Evolutionary conservation across 2,888 invertebrate species (phyloP).

Genomic region (Linnaemya tessellans): DNA sequence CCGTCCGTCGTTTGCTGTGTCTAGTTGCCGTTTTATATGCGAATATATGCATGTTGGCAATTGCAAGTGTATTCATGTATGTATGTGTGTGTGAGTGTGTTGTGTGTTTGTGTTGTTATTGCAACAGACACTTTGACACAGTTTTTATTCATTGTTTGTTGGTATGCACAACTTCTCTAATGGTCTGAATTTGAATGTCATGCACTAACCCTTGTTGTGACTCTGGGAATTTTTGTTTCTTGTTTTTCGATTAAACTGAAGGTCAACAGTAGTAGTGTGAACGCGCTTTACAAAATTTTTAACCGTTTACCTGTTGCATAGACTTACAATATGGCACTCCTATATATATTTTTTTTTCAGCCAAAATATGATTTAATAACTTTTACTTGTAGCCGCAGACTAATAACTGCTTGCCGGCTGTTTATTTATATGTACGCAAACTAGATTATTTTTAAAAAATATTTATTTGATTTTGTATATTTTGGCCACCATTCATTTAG

Average conservation of each 20-base stretch:
- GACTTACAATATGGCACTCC: not conserved
- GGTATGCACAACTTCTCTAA: constrained; percentile 61
- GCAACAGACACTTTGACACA: constrained; percentile 70
- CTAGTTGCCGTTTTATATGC: constrained; percentile 42
- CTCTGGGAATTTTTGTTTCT: not conserved
- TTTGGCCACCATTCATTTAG: too few species aligned
- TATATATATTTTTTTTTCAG: constrained; percentile 8
- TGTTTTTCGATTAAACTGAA: constrained; percentile 35
- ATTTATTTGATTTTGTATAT: too few species aligned
- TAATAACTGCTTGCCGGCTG: not conserved
- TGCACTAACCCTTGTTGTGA: constrained; percentile 36
- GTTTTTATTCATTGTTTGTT: constrained; percentile 57
- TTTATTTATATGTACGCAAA: not conserved
- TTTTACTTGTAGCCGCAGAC: not conserved
- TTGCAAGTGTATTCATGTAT: constrained; percentile 10
- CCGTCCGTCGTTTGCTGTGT: constrained; percentile 37
- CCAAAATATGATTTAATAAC: constrained; percentile 47
- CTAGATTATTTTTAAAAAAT: too few species aligned
- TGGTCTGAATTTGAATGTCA: constrained; percentile 60
- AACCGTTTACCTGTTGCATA: constrained; percentile 6
- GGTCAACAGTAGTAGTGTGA: constrained; percentile 26
- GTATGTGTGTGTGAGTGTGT: constrained; percentile 25
- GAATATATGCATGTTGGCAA: constrained; percentile 22
- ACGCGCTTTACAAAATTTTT: not conserved
- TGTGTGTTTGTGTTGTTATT: too few species aligned